Conservation (phyloP, 2,888 invertebrate genomes). For the Rhaphigaster nebulosa region DNA sequence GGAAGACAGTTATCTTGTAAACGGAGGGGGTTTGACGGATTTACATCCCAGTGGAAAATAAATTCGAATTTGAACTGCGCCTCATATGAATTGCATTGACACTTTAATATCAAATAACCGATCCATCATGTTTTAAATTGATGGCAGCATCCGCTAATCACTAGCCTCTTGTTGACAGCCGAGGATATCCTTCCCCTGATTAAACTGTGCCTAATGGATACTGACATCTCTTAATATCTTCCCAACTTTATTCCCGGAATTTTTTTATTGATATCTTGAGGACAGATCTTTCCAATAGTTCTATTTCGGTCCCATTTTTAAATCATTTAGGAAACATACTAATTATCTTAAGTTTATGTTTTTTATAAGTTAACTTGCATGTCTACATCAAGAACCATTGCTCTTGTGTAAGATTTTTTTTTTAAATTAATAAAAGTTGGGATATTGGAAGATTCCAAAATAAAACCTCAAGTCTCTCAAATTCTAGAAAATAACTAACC, state of each 20-base stretch:
- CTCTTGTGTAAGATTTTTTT: no score
- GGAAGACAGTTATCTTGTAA: neutral
- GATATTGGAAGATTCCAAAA: no score
- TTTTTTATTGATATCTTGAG: neutral
- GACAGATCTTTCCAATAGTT: neutral
- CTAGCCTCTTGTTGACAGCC: neutral
- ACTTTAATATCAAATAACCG: neutral
- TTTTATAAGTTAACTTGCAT: no score
- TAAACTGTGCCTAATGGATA: neutral
- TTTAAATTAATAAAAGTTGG: no score
- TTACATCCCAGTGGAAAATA: neutral
- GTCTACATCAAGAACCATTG: no score
- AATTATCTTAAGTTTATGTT: no score
- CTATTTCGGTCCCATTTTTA: neutral
- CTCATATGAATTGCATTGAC: neutral
- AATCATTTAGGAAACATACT: no score
- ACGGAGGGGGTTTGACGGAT: neutral
- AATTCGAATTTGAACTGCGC: neutral
- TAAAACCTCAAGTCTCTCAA: no score
- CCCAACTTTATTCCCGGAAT: neutral
- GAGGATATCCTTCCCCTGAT: neutral
- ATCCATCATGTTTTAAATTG: neutral
- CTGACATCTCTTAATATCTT: constrained; percentile 6
- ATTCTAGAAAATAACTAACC: no score
- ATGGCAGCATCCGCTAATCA: neutral